Percentiles rank a stretch among this genome's conserved stretches.
phyloP scores from a whole-genome alignment of 1,140 invertebrate genomes.

The Neotoxoptera formosana region DNA sequence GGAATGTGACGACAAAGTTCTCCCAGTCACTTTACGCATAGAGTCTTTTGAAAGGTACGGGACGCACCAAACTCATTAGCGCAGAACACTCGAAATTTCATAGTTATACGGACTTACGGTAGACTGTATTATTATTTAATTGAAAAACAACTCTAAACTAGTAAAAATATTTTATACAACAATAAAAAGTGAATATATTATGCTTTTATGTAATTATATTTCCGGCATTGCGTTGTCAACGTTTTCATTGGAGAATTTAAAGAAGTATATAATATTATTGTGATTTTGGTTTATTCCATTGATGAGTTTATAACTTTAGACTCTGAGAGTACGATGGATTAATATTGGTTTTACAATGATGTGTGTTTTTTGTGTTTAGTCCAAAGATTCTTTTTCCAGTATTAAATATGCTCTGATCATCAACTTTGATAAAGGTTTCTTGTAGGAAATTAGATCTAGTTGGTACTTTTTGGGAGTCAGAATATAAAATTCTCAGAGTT shows the following conservation, averaged over 20 bases:
- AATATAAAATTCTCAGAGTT: too few species aligned
- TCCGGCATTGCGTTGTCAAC: not conserved
- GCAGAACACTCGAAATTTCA: not conserved
- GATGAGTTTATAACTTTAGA: not conserved
- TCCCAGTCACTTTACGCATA: not conserved
- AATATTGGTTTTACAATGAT: not conserved
- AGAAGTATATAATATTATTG: not conserved
- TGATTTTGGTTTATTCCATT: not conserved
- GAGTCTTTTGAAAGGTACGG: not conserved
- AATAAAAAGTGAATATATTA: not conserved
- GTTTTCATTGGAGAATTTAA: not conserved
- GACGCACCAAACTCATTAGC: not conserved
- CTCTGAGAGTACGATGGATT: not conserved
- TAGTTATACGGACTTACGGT: not conserved
- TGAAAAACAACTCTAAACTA: not conserved
- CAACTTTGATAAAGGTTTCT: not conserved
- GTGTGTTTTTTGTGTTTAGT: not conserved
- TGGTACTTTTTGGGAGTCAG: too few species aligned
- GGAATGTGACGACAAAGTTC: not conserved
- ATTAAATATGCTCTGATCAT: not conserved
- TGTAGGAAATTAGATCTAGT: not conserved
- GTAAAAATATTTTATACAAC: not conserved
- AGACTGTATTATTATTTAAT: not conserved
- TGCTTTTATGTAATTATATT: not conserved
- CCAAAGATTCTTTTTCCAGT: not conserved